Percentiles rank a stretch among this genome's conserved stretches.
Conservation (phyloP, 35 echinoderm and acorn worm species). For the Patiria miniata region DNA sequence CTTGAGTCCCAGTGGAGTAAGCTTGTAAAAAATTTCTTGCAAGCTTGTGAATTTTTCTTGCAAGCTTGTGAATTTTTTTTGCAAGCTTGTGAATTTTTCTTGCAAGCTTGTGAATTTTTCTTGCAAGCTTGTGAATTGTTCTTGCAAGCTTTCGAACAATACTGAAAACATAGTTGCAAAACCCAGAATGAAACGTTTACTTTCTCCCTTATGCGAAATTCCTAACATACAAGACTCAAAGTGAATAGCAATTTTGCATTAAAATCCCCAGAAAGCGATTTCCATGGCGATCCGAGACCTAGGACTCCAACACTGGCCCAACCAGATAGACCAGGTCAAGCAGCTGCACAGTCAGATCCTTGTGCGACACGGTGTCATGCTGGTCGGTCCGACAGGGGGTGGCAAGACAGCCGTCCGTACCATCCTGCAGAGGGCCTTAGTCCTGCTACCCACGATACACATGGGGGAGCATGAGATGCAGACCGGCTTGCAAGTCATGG, state of each 20-base stretch:
- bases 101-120: too few relatives aligned
- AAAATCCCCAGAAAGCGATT: constrained; percentile 84
- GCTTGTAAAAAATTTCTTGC: too few relatives aligned
- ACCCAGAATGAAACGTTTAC: too few relatives aligned
- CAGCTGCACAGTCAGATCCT: constrained; percentile 92
- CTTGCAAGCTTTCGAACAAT: too few relatives aligned
- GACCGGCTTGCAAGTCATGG: constrained; percentile 61
- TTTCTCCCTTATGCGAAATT: too few relatives aligned
- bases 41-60: too few relatives aligned
- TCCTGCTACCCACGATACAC: constrained; percentile 81
- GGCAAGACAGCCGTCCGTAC: constrained; percentile 83
- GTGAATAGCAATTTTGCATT: neutral
- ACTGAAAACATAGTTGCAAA: too few relatives aligned
- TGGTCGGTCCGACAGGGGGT: constrained; percentile 90
- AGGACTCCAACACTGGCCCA: constrained; percentile 83
- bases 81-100: too few relatives aligned
- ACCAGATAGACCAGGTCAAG: constrained; percentile 87
- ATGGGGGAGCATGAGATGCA: constrained; percentile 46
- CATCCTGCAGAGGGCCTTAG: constrained; percentile 91
- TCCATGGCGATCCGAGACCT: constrained; percentile 89
- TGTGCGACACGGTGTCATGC: constrained; percentile 91
- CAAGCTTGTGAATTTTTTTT: neutral
- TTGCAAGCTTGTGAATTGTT: too few relatives aligned
- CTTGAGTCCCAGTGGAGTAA: too few relatives aligned
- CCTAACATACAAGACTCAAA: too few relatives aligned